These are phyloP conservation scores for Littorina saxatilis DNA, from an alignment of 1,140 invertebrate species.

Conservation along the genomic window DNA sequence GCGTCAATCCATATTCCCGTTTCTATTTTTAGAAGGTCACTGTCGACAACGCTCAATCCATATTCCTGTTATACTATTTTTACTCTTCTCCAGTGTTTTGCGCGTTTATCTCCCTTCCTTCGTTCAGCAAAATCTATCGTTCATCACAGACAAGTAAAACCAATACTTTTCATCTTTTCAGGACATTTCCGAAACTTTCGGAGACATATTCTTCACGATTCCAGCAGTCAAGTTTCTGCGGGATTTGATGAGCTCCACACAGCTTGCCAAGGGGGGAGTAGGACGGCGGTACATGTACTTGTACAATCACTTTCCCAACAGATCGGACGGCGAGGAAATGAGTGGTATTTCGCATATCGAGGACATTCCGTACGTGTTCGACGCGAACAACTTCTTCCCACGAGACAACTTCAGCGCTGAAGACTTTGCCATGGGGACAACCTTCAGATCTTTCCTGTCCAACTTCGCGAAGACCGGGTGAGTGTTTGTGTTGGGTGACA, in stretches of 20 bases:
- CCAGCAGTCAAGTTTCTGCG: neutral
- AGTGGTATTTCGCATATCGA: neutral
- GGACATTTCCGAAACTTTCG: neutral
- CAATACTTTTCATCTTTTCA: too few relatives aligned
- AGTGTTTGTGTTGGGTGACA: too few relatives aligned
- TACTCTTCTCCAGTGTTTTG: neutral
- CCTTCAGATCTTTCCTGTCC: neutral
- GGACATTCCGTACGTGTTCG: neutral
- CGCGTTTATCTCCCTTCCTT: too few relatives aligned
- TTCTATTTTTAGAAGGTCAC: too few relatives aligned
- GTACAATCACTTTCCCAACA: conserved; percentile 1
- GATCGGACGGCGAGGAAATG: neutral
- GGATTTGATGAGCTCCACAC: neutral
- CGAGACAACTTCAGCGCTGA: neutral
- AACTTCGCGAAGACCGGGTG: conserved; percentile 2
- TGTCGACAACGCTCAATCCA: too few relatives aligned
- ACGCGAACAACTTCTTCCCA: neutral
- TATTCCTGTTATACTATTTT: too few relatives aligned
- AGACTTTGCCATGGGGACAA: neutral
- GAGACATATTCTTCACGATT: neutral
- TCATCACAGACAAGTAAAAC: too few relatives aligned
- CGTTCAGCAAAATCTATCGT: too few relatives aligned
- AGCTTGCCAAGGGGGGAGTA: too few relatives aligned
- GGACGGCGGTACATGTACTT: conserved; percentile 12
- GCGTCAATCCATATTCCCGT: too few relatives aligned